Evolutionary conservation across 2,888 invertebrate genomes (phyloP).

Genomic region (Drosophila nigritarsus): DNA sequence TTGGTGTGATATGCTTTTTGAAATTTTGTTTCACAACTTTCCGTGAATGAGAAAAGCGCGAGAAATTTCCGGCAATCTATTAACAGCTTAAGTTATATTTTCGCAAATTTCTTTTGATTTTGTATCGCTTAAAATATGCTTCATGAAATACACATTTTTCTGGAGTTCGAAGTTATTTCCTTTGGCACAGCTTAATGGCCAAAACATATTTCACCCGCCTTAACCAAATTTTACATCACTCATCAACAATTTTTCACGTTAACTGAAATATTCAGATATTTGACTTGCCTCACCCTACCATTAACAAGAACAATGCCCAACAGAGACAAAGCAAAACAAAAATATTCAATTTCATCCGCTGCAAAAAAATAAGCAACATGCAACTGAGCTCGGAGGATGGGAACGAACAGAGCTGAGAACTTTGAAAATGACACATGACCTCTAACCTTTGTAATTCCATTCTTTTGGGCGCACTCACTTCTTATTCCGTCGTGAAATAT

Average conservation of each 20-base stretch:
- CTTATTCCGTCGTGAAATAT: constrained; percentile 69
- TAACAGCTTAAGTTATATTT: neutral
- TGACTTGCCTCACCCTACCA: neutral
- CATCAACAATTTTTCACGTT: constrained; percentile 43
- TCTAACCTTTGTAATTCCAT: constrained; percentile 67
- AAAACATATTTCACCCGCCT: constrained; percentile 11
- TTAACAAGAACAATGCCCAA: constrained; percentile 34
- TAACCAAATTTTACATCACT: constrained; percentile 9
- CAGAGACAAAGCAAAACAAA: constrained; percentile 62
- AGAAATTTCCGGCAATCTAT: neutral
- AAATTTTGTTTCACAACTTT: neutral
- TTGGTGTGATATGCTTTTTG: neutral
- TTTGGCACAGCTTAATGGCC: constrained; percentile 11
- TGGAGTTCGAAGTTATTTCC: constrained; percentile 35
- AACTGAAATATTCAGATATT: constrained; percentile 31
- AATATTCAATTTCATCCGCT: constrained; percentile 70
- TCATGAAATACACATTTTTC: constrained; percentile 34
- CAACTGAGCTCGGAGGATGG: constrained; percentile 35
- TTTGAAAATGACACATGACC: constrained; percentile 76
- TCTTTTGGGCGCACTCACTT: constrained; percentile 30
- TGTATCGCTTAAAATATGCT: constrained; percentile 14
- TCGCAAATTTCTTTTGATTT: constrained; percentile 6
- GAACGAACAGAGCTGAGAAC: constrained; percentile 46
- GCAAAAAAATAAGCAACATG: constrained; percentile 75
- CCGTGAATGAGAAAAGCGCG: no score